Evolutionary conservation across 2,113 vertebrate genomes (phyloP), one percentile per base, ranked within the genome.

Genomic region (Drymodes brunneopygia): DNA sequence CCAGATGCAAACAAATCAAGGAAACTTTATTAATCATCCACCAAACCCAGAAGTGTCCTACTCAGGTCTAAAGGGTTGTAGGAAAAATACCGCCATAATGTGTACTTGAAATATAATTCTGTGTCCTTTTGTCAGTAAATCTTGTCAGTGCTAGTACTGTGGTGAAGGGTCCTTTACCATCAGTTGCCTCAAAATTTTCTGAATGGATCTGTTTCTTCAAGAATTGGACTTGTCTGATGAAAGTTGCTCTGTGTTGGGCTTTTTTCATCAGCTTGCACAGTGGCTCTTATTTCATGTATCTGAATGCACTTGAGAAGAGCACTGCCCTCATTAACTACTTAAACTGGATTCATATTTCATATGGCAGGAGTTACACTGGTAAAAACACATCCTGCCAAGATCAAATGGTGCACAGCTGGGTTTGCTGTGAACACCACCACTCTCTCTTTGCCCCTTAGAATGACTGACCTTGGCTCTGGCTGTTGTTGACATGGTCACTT

Each of bases 331-430:
- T 38, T 56, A 74, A 27, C 25, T 56, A 15, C 31, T 80, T 66
- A 58, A 50, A 28, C 10, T 31, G 38, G 57, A 61, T 64, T 89
- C 35, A 21, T 54, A 48, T 87, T 90, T 88, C 33, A 42, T 6
- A 5, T n/a, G 50, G 57, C 72, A 62, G 28, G 50, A 86, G 50
- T 85, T 47, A 36, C 44, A 44, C 17, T 12, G 56, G 48, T 40
- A 62, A 86, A 83, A 81, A 33, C 16, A 94, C 72, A 57, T 80
- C 72, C 45, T 93, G 65, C 57, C 60, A 60, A 84, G 42, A 85
- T 40, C 57, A 66, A 85, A 73, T 84, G 28, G 58, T 28, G 9
- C 35, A 33, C 51, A 92, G 47, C 27, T 61, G 44, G 40, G 88
- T 94, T 71, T 65, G 57, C 65, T 65, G 45, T 65, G 71, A 90